phyloP scores from a whole-genome alignment of 2,888 invertebrate species.

The Blera fallax region DNA sequence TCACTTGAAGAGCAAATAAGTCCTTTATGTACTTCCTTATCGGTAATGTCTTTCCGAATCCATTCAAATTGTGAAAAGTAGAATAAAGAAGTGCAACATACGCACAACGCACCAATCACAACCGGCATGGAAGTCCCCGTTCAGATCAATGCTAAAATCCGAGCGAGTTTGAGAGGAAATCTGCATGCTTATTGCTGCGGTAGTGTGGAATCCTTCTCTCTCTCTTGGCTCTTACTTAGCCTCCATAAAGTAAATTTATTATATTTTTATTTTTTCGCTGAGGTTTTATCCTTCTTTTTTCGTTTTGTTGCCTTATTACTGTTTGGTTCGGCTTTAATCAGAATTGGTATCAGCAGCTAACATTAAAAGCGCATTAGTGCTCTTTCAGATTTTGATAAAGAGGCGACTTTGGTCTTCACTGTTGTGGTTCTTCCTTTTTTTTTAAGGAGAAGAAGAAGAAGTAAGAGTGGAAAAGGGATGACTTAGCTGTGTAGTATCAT shows the following conservation, averaged over 20 bases:
- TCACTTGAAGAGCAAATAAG: constrained; percentile 58
- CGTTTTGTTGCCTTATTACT: constrained; percentile 61
- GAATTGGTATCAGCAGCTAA: constrained; percentile 81
- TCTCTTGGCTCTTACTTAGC: constrained; percentile 29
- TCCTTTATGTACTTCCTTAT: constrained; percentile 73
- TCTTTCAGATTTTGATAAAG: constrained; percentile 75
- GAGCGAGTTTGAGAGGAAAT: constrained; percentile 25
- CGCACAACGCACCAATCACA: constrained; percentile 40
- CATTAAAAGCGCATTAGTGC: constrained; percentile 82
- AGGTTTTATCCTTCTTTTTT: constrained; percentile 47
- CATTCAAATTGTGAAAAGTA: constrained; percentile 73
- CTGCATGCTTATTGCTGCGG: constrained; percentile 28
- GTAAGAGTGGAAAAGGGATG: constrained; percentile 39
- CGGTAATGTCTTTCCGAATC: constrained; percentile 72
- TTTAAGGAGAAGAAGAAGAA: background rate
- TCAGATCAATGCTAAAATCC: constrained; percentile 40
- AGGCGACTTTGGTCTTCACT: constrained; percentile 67
- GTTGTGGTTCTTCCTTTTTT: background rate
- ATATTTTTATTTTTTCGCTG: constrained; percentile 6
- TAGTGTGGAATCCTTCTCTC: constrained; percentile 33
- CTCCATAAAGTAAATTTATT: constrained; percentile 67
- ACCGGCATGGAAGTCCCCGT: background rate
- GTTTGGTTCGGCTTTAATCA: constrained; percentile 77
- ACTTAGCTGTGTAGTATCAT: background rate
- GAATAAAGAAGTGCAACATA: constrained; percentile 69